phyloP scores from a whole-genome alignment of 1,140 invertebrate species.

The Drosophila fuyamai region DNA sequence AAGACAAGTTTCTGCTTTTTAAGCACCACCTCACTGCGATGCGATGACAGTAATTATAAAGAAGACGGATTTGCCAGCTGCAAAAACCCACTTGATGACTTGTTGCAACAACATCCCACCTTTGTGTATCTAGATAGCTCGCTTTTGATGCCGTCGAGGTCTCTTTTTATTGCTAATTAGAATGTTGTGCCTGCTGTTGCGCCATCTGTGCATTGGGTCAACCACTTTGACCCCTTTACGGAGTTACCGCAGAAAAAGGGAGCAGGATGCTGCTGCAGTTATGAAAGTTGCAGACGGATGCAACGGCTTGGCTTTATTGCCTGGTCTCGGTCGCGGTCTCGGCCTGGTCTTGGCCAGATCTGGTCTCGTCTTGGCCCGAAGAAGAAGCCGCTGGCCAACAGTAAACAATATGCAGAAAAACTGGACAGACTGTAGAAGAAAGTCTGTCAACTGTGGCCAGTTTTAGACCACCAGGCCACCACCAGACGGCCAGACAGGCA shows the following conservation, averaged over 20 bases:
- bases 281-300: constrained; percentile 76
- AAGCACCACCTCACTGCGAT: constrained; percentile 21
- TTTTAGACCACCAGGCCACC: constrained; percentile 27
- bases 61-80: constrained; percentile 76
- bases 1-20: constrained; percentile 61
- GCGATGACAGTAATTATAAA: constrained; percentile 75
- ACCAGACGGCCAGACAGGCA: constrained; percentile 26
- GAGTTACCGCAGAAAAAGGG: constrained; percentile 24
- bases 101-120: constrained; percentile 36
- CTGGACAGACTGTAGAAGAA: constrained; percentile 75
- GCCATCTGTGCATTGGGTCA: constrained; percentile 27
- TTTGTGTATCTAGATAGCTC: constrained; percentile 18
- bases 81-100: constrained; percentile 27
- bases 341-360: constrained; percentile 51
- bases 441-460: constrained; percentile 58
- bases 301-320: constrained; percentile 67
- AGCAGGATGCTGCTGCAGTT: constrained; percentile 67
- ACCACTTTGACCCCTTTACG: constrained; percentile 25
- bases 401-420: constrained; percentile 78
- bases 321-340: constrained; percentile 37
- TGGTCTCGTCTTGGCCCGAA: constrained; percentile 42
- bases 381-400: constrained; percentile 31
- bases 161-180: constrained; percentile 42
- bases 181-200: constrained; percentile 28
- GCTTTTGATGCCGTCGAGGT: constrained; percentile 13